phyloP scores from a whole-genome alignment of 2,797 vertebrate species.

The Mormyrops attenuatus region DNA sequence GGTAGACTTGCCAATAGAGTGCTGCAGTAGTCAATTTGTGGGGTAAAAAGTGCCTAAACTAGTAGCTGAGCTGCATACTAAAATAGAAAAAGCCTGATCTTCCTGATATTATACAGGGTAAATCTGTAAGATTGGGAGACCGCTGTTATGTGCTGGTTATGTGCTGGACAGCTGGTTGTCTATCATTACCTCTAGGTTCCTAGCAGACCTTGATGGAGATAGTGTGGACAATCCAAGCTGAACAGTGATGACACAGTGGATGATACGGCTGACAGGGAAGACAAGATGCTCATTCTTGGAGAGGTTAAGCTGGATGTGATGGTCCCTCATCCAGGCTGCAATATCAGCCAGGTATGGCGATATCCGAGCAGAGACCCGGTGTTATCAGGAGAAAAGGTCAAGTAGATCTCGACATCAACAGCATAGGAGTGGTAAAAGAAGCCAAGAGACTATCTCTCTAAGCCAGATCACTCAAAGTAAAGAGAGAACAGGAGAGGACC shows the following conservation, averaged over 20 bases:
- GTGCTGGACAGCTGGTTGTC: background rate
- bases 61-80: background rate
- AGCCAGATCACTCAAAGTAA: background rate
- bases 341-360: background rate
- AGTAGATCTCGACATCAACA: background rate
- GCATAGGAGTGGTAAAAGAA: background rate
- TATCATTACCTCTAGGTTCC: background rate
- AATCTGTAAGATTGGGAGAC: background rate
- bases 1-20: background rate
- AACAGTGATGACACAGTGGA: background rate
- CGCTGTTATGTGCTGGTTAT: background rate
- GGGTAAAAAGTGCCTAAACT: background rate
- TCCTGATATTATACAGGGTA: background rate
- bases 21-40: background rate
- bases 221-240: background rate
- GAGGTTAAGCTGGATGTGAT: background rate
- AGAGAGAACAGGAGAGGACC: background rate
- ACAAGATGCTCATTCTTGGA: background rate
- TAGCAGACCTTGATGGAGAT: background rate
- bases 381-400: background rate
- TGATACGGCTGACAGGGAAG: background rate
- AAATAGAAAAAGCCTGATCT: background rate
- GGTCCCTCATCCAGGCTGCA: background rate
- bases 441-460: background rate
- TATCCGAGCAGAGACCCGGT: background rate